phyloP scores from a whole-genome alignment of 1,140 invertebrate species.

The Triops longicaudatus region DNA sequence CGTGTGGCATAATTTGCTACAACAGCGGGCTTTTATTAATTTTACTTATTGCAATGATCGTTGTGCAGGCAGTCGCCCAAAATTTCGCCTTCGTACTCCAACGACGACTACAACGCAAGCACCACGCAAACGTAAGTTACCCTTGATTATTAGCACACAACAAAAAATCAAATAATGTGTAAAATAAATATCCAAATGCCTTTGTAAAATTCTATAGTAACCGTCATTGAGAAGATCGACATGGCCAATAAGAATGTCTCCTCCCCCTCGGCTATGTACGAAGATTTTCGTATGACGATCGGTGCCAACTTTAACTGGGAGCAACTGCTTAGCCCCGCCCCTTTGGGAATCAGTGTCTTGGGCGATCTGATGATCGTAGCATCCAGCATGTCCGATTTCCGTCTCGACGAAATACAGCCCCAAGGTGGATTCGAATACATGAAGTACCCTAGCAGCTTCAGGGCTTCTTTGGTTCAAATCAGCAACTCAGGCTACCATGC shows the following conservation, averaged over 20 bases:
- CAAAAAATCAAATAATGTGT: too few species aligned
- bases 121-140: not conserved
- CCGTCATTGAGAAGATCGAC: not conserved
- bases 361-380: slow-evolving; percentile 20
- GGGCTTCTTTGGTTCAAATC: slow-evolving; percentile 23
- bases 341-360: slow-evolving; percentile 14
- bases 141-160: not conserved
- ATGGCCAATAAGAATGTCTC: not conserved
- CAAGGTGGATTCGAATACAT: not conserved
- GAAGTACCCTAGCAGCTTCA: slow-evolving; percentile 19
- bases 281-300: slow-evolving; percentile 9
- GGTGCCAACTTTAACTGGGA: slow-evolving; percentile 21
- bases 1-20: too few species aligned
- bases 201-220: not conserved
- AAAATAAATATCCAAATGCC: too few species aligned
- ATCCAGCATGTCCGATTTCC: slow-evolving; percentile 13
- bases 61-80: not conserved
- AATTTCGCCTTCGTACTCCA: not conserved
- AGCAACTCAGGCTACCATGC: slow-evolving; percentile 21
- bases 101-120: not conserved
- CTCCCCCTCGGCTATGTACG: not conserved
- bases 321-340: not conserved
- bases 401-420: not conserved
- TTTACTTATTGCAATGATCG: too few species aligned
- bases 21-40: too few species aligned